Conservation (phyloP, 1,140 invertebrate genomes). For the Drosophila serrata region DNA sequence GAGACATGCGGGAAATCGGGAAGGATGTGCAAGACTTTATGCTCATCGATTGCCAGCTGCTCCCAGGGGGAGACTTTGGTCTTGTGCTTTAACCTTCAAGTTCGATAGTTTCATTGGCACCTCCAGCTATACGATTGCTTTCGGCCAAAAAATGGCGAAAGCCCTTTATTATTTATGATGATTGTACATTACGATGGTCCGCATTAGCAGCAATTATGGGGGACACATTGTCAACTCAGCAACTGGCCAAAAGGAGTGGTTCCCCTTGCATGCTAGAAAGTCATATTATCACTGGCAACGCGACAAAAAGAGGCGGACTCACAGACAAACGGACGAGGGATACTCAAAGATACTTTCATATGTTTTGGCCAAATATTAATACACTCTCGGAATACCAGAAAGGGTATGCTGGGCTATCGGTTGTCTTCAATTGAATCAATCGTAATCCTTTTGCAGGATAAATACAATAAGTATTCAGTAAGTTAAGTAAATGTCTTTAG, state of each 20-base stretch:
- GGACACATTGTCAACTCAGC: slow-evolving; percentile 56
- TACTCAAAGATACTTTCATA: slow-evolving; percentile 44
- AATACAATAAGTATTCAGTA: background rate
- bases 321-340: background rate
- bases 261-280: slow-evolving; percentile 65
- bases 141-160: slow-evolving; percentile 17
- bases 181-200: slow-evolving; percentile 73
- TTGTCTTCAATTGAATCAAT: background rate
- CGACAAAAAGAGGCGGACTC: slow-evolving; percentile 11
- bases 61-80: slow-evolving; percentile 30
- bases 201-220: slow-evolving; percentile 74
- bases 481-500: background rate
- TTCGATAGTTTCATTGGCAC: slow-evolving; percentile 31
- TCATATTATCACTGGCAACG: slow-evolving; percentile 64
- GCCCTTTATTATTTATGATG: slow-evolving; percentile 74
- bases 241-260: slow-evolving; percentile 21
- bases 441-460: background rate
- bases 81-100: slow-evolving; percentile 50
- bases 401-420: background rate
- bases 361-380: slow-evolving; percentile 54
- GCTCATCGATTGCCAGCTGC: slow-evolving; percentile 73
- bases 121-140: slow-evolving; percentile 18
- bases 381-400: background rate
- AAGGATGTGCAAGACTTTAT: slow-evolving; percentile 67
- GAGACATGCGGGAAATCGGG: slow-evolving; percentile 39